Evolutionary conservation across 2,797 vertebrate species (phyloP).

Genomic region (Tapirus indicus): DNA sequence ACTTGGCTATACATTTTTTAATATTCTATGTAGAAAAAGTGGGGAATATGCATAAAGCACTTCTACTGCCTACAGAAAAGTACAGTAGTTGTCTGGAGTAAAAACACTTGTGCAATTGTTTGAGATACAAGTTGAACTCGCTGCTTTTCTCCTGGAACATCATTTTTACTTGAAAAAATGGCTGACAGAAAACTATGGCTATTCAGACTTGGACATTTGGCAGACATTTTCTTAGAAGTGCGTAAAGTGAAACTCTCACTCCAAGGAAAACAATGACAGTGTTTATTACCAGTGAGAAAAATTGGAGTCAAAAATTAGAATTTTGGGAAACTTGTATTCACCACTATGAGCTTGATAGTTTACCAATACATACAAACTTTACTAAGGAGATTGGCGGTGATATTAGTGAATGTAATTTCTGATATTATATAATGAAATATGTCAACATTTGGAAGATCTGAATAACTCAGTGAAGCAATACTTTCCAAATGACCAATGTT

Average conservation of each 20-base stretch:
- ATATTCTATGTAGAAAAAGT: background rate
- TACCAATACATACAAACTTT: background rate
- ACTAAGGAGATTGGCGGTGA: background rate
- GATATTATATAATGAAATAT: background rate
- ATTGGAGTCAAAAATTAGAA: background rate
- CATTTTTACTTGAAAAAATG: slow-evolving; percentile 8
- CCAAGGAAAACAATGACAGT: background rate
- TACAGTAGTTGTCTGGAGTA: background rate
- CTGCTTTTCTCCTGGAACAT: background rate
- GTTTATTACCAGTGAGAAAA: background rate
- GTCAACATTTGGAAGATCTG: background rate
- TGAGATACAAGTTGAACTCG: background rate
- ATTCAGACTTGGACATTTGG: background rate
- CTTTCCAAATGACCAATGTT: background rate
- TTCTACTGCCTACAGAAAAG: background rate
- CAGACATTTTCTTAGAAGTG: background rate
- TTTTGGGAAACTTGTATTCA: background rate
- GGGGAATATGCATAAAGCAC: background rate
- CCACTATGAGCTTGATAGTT: background rate
- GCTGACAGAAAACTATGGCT: background rate
- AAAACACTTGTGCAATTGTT: background rate
- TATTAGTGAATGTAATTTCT: slow-evolving; percentile 15
- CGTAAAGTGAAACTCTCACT: background rate
- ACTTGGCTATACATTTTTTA: background rate
- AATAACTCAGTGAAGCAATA: background rate